Evolutionary conservation across 2,797 vertebrate species (phyloP).

Genomic region (Taeniopygia guttata): DNA sequence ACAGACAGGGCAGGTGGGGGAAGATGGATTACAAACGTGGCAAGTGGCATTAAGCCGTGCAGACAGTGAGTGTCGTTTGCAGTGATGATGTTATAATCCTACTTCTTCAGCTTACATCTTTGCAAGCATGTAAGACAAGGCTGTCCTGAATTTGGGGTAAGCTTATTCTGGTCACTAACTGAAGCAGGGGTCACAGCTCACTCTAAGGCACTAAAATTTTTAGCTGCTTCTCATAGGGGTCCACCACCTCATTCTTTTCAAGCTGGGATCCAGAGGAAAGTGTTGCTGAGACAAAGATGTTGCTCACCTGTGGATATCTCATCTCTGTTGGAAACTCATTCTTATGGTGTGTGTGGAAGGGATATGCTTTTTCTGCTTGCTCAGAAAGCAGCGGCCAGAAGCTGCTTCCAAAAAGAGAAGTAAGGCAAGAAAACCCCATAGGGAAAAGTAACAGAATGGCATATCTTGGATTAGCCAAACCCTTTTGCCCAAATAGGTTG

Average conservation of each 20-base stretch:
- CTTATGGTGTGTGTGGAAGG: neutral
- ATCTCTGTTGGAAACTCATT: neutral
- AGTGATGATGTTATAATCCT: neutral
- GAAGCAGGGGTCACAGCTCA: neutral
- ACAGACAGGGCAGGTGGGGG: neutral
- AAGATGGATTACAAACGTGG: neutral
- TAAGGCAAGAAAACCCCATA: neutral
- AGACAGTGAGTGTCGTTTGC: neutral
- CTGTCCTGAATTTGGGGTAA: neutral
- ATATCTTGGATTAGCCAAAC: neutral
- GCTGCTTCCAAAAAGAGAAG: neutral
- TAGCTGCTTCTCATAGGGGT: neutral
- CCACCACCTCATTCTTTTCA: neutral
- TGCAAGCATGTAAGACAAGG: neutral
- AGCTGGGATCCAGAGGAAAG: neutral
- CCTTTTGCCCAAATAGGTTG: neutral
- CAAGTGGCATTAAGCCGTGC: neutral
- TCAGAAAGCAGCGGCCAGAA: neutral
- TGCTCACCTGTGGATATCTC: constrained; percentile 26
- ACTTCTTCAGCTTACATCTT: neutral
- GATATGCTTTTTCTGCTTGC: neutral
- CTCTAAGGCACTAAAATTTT: neutral
- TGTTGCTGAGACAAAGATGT: neutral
- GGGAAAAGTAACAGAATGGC: neutral
- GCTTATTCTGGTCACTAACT: neutral